These are phyloP conservation scores for Diplolepis rosae DNA, from an alignment of 2,888 invertebrate species.

Conservation along the genomic window DNA sequence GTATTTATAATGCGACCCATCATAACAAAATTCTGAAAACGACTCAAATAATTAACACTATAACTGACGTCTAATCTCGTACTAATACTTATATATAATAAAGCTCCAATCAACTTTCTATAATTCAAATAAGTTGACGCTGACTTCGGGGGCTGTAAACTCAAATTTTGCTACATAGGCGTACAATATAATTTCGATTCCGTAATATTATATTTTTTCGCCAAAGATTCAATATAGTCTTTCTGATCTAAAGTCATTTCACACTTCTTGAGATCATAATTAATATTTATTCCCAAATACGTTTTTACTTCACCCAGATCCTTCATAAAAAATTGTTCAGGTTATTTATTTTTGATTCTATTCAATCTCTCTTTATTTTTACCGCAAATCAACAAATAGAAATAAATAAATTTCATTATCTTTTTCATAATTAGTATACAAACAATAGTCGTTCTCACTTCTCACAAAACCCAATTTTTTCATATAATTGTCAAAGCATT, in stretches of 20 bases:
- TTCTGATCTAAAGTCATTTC: no score
- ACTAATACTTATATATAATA: slow-evolving; percentile 38
- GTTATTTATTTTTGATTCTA: slow-evolving; percentile 18
- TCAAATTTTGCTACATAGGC: slow-evolving; percentile 44
- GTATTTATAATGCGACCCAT: slow-evolving; percentile 41
- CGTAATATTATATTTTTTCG: slow-evolving; percentile 14
- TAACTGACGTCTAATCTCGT: slow-evolving; percentile 37
- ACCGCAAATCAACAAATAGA: slow-evolving; percentile 36
- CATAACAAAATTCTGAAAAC: slow-evolving; percentile 41
- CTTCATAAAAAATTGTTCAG: slow-evolving; percentile 21
- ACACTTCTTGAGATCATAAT: no score
- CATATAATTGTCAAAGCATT: slow-evolving; percentile 48
- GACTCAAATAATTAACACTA: slow-evolving; percentile 41
- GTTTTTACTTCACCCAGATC: slow-evolving; percentile 27
- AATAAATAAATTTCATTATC: no score
- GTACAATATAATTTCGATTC: slow-evolving; percentile 32
- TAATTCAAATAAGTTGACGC: slow-evolving; percentile 27
- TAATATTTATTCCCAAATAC: no score
- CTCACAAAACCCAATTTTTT: slow-evolving; percentile 37
- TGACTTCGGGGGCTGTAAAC: slow-evolving; percentile 37
- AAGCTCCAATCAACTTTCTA: slow-evolving; percentile 39
- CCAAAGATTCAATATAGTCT: slow-evolving; percentile 2
- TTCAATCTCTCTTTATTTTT: no score
- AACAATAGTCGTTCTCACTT: slow-evolving; percentile 41
- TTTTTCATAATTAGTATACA: slow-evolving; percentile 33